phyloP scores from a whole-genome alignment of 2,113 vertebrate genomes.

The Delphinus delphis region DNA sequence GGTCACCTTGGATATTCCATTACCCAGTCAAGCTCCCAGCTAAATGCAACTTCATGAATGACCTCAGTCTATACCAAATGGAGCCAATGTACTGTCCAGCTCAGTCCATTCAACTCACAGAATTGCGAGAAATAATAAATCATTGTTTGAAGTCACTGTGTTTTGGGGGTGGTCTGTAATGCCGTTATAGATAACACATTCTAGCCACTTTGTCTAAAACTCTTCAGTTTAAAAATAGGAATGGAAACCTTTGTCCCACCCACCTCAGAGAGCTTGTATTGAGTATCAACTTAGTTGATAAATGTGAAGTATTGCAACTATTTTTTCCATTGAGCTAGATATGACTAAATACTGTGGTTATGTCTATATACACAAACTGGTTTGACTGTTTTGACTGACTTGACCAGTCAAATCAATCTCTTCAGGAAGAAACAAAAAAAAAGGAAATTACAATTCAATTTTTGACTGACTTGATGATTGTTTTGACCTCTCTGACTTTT shows the following conservation, averaged over 20 bases:
- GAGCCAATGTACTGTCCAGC: not conserved
- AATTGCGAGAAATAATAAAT: not conserved
- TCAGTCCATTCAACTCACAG: not conserved
- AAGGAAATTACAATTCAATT: not conserved
- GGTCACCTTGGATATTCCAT: not conserved
- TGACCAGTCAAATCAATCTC: constrained; percentile 40
- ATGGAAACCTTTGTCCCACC: not conserved
- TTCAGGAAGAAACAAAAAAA: not conserved
- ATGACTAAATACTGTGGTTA: not conserved
- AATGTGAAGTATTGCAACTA: not conserved
- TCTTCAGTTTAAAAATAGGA: not conserved
- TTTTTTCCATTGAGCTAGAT: not conserved
- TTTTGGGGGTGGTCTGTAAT: not conserved
- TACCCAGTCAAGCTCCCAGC: not conserved
- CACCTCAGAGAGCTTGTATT: not conserved
- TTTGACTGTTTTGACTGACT: constrained; percentile 9
- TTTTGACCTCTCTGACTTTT: constrained; percentile 46
- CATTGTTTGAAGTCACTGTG: not conserved
- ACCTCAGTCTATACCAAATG: not conserved
- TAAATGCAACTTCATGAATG: not conserved
- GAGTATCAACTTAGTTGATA: not conserved
- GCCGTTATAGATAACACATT: not conserved
- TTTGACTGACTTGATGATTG: constrained; percentile 42
- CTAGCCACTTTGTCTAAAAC: not conserved
- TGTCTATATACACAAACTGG: not conserved